These are phyloP conservation scores for Drosophila rellima DNA, from an alignment of 2,888 invertebrate species.

Conservation along the genomic window DNA sequence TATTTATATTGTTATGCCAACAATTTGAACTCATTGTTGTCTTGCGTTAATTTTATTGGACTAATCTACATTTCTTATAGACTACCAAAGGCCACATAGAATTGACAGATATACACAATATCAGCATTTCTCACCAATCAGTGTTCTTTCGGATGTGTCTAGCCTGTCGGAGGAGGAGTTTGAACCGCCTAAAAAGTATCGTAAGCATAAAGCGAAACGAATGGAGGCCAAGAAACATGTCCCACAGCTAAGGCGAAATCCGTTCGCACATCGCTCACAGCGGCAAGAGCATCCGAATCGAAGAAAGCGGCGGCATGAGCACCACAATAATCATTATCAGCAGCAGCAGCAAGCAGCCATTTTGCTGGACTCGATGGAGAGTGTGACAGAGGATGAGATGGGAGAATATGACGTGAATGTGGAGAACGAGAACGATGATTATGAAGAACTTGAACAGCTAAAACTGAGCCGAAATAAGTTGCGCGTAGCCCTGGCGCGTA, in stretches of 20 bases:
- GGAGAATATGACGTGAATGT: constrained; percentile 51
- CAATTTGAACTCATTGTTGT: not conserved
- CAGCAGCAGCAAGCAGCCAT: constrained; percentile 40
- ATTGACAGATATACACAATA: constrained; percentile 25
- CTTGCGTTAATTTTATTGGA: not conserved
- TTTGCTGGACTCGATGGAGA: constrained; percentile 57
- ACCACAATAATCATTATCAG: constrained; percentile 37
- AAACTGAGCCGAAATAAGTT: constrained; percentile 78
- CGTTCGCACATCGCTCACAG: constrained; percentile 7
- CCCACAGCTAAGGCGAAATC: constrained; percentile 18
- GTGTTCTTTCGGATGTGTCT: constrained; percentile 63
- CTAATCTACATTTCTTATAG: constrained; percentile 26
- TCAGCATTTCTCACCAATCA: constrained; percentile 49
- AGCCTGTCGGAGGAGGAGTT: constrained; percentile 54
- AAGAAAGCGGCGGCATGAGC: constrained; percentile 43
- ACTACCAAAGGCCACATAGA: constrained; percentile 45
- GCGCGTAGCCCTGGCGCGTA: constrained; percentile 75
- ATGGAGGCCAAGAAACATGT: constrained; percentile 22
- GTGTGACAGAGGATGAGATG: constrained; percentile 56
- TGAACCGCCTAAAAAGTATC: constrained; percentile 44
- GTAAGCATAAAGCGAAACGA: constrained; percentile 48
- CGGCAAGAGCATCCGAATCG: constrained; percentile 14
- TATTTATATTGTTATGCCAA: not conserved
- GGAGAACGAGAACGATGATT: constrained; percentile 47
- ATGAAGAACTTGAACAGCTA: constrained; percentile 48